Percentiles rank a stretch among this genome's conserved stretches.
These are phyloP conservation scores for Scarus forsteni DNA, from an alignment of 2,797 vertebrate species.

Conservation along the genomic window DNA sequence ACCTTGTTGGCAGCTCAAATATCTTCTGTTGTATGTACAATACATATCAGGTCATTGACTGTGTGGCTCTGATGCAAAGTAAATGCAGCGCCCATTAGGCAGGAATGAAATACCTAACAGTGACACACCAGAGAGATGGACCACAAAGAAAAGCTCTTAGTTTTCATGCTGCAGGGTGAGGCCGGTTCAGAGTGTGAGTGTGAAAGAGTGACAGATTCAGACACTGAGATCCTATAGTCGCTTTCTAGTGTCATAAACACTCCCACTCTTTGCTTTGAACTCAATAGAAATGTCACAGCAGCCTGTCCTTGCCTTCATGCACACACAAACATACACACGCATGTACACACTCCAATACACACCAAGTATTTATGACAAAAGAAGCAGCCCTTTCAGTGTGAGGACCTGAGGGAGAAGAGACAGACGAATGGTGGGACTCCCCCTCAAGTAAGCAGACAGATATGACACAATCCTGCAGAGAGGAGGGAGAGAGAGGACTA, in stretches of 20 bases:
- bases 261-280: constrained; percentile 58
- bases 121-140: constrained; percentile 20
- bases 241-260: constrained; percentile 66
- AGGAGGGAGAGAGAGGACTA: constrained; percentile 23
- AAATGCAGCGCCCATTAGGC: constrained; percentile 56
- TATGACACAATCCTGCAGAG: constrained; percentile 46
- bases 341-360: constrained; percentile 12
- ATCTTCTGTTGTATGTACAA: constrained; percentile 42
- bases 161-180: constrained; percentile 71
- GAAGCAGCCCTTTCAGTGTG: constrained; percentile 54
- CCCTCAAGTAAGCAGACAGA: constrained; percentile 53
- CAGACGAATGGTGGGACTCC: constrained; percentile 57
- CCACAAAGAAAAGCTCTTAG: constrained; percentile 71
- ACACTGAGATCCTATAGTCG: constrained; percentile 56
- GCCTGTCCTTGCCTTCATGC: constrained; percentile 12
- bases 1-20: constrained; percentile 46
- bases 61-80: constrained; percentile 57
- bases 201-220: constrained; percentile 38
- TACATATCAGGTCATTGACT: constrained; percentile 39
- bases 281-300: constrained; percentile 61
- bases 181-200: constrained; percentile 23
- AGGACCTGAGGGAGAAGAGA: constrained; percentile 73
- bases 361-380: constrained; percentile 64
- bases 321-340: background rate
- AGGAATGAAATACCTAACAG: constrained; percentile 60